These are phyloP conservation scores for Sturnira hondurensis DNA, from an alignment of 2,113 vertebrate species.

Conservation along the genomic window DNA sequence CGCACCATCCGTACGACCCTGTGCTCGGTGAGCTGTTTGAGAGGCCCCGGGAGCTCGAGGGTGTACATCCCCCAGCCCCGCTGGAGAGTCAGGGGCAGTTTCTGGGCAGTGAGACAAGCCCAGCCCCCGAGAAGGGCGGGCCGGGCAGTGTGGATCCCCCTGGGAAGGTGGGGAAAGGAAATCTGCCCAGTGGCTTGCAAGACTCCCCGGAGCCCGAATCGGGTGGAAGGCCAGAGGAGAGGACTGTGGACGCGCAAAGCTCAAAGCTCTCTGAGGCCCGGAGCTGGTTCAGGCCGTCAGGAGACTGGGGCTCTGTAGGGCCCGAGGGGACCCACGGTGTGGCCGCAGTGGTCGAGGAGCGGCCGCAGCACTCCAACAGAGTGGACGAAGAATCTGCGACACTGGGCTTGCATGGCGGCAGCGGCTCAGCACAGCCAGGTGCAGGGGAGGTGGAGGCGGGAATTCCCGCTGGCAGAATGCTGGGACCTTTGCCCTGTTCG, in stretches of 20 bases:
- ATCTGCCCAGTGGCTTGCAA: accelerated
- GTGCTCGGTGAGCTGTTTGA: neutral
- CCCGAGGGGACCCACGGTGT: neutral
- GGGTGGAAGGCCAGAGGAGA: neutral
- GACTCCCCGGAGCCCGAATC: neutral
- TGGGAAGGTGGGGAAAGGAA: neutral
- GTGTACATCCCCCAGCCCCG: neutral
- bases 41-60: neutral
- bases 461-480: neutral
- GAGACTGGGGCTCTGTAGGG: accelerated
- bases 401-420: neutral
- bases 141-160: neutral
- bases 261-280: neutral
- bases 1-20: neutral
- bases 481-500: constrained; percentile 28
- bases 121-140: neutral
- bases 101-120: neutral
- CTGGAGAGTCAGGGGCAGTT: neutral
- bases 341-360: accelerated
- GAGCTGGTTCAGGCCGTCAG: neutral
- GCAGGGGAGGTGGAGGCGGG: neutral
- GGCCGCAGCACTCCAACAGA: neutral
- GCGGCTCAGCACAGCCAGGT: neutral
- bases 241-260: neutral
- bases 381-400: neutral